A percentile compares a stretch with the other conserved stretches of the same genome.
These are phyloP conservation scores for Dicranocentrus wangi DNA, from an alignment of 2,888 invertebrate genomes.

Conservation along the genomic window DNA sequence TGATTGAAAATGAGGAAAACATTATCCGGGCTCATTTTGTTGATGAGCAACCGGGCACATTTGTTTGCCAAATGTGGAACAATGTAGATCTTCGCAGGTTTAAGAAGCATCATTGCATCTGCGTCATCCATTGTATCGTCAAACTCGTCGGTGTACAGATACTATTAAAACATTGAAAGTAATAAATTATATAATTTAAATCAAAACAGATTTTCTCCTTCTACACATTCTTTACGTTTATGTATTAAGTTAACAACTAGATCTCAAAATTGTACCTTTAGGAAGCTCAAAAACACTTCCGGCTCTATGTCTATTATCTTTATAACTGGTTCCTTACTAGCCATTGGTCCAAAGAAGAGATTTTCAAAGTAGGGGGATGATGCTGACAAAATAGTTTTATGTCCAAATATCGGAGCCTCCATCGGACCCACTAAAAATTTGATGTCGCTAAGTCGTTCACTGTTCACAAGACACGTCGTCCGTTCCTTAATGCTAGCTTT, in stretches of 20 bases:
- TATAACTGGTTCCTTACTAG: constrained; percentile 78
- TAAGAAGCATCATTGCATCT: constrained; percentile 89
- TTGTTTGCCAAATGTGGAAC: constrained; percentile 87
- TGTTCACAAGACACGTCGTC: constrained; percentile 82
- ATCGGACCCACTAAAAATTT: constrained; percentile 85
- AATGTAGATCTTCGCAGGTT: constrained; percentile 90
- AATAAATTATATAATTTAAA: constrained; percentile 9
- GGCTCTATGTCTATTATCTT: constrained; percentile 90
- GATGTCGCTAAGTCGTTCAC: constrained; percentile 82
- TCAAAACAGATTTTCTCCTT: neutral
- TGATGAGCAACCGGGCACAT: constrained; percentile 84
- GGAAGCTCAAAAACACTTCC: constrained; percentile 84
- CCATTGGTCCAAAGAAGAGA: constrained; percentile 87
- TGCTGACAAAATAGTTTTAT: constrained; percentile 85
- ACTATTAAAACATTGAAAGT: constrained; percentile 74
- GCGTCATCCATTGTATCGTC: constrained; percentile 83
- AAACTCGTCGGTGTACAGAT: constrained; percentile 87
- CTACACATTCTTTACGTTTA: neutral
- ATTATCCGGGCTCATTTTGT: constrained; percentile 86
- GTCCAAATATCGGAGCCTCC: constrained; percentile 78
- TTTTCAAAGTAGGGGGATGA: constrained; percentile 91
- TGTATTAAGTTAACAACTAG: no score
- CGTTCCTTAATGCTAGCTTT: constrained; percentile 85
- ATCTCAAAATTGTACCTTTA: constrained; percentile 75
- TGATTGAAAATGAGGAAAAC: constrained; percentile 86